Conservation (phyloP, 2,797 vertebrate genomes). For the Semaprochilodus insignis region DNA sequence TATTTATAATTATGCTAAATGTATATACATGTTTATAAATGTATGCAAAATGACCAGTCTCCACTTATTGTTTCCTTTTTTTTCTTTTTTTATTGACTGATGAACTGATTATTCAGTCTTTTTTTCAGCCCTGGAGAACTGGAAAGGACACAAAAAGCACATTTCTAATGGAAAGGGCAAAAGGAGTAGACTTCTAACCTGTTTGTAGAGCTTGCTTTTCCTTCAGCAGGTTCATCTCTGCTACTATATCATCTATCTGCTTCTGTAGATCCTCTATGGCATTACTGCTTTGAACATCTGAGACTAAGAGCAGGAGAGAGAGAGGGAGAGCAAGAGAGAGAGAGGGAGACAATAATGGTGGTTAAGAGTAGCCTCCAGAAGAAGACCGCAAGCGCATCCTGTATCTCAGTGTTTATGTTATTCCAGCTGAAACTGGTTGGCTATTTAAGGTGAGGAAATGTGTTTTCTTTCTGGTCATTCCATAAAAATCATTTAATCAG, state of each 20-base stretch:
- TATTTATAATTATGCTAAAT: no score
- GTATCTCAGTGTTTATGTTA: neutral
- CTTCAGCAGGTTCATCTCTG: slow-evolving; percentile 89
- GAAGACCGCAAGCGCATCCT: neutral
- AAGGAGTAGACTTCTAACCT: slow-evolving; percentile 71
- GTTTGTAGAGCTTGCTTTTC: slow-evolving; percentile 92
- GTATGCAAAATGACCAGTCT: no score
- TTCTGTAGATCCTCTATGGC: slow-evolving; percentile 85
- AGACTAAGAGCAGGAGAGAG: neutral
- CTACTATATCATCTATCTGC: slow-evolving; percentile 83
- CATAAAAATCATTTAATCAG: neutral
- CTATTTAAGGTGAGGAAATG: neutral
- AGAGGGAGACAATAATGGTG: neutral
- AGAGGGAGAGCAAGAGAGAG: neutral
- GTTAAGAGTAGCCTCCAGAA: neutral
- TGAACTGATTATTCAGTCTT: no score
- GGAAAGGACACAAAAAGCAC: neutral
- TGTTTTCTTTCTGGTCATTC: neutral
- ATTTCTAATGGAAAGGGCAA: neutral
- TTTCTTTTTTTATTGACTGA: no score
- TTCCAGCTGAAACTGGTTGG: neutral
- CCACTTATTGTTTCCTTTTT: no score
- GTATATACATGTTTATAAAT: no score
- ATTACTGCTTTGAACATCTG: slow-evolving; percentile 66
- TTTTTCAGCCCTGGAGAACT: no score